A percentile compares a stretch with the other conserved stretches of the same genome.
Conservation (phyloP, 2,797 vertebrate species). For the Mareca penelope region DNA sequence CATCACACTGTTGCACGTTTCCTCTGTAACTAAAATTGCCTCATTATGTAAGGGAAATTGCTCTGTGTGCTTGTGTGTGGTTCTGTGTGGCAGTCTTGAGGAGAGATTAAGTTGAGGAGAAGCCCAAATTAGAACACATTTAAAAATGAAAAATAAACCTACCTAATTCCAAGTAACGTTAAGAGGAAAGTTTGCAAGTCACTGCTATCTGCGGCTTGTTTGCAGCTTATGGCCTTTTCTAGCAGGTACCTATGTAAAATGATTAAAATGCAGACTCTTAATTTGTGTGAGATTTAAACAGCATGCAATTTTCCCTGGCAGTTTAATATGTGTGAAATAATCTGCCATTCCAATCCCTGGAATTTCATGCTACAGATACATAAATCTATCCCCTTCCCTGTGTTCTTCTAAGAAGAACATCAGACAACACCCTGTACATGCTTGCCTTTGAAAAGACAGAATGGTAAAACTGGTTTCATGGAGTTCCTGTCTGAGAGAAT, state of each 20-base stretch:
- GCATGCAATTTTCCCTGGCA: neutral
- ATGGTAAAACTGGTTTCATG: slow-evolving; percentile 40
- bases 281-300: neutral
- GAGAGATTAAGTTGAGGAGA: neutral
- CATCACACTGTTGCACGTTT: neutral
- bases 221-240: neutral
- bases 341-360: neutral
- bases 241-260: neutral
- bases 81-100: neutral
- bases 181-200: neutral
- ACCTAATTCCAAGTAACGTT: neutral
- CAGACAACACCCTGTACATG: neutral
- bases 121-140: neutral
- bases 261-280: neutral
- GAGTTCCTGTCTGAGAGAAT: neutral
- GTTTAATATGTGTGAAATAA: neutral
- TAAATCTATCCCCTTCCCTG: neutral
- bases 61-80: neutral
- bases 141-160: neutral
- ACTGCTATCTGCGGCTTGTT: neutral
- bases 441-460: slow-evolving; percentile 30
- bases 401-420: neutral
- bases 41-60: neutral
- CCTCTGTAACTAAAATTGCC: neutral
- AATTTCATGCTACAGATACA: neutral